phyloP scores from a whole-genome alignment of 2,888 invertebrate genomes.

The Charanyca ferruginea region DNA sequence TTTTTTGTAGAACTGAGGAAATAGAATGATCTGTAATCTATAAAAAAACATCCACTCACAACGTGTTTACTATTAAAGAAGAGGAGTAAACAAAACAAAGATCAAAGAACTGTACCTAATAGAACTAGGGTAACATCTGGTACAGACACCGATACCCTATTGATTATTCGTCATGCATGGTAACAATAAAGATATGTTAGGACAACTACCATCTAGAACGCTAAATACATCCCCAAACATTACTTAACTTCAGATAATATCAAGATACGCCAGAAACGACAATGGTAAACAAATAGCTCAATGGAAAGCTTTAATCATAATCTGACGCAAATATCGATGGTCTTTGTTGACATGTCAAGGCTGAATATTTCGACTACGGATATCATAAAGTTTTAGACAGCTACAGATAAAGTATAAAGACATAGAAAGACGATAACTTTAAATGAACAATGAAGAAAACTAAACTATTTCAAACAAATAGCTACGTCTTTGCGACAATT shows the following conservation, averaged over 20 bases:
- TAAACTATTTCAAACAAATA: background rate
- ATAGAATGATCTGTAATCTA: background rate
- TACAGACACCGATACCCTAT: constrained; percentile 4
- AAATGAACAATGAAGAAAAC: background rate
- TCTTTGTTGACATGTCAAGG: background rate
- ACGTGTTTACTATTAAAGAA: background rate
- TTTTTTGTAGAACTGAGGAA: constrained; percentile 6
- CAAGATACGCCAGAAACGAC: background rate
- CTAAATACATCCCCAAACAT: background rate
- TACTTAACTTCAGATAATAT: background rate
- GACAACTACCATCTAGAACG: background rate
- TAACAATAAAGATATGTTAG: background rate
- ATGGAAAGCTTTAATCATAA: constrained; percentile 1
- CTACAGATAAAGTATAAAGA: background rate
- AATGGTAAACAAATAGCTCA: background rate
- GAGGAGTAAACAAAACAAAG: constrained; percentile 27
- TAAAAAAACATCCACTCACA: background rate
- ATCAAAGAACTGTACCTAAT: constrained; percentile 27
- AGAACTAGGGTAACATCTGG: constrained; percentile 19
- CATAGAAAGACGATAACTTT: too few species aligned
- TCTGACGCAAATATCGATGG: background rate
- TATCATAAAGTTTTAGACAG: background rate
- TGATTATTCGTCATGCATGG: constrained; percentile 1
- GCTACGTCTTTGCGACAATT: background rate
- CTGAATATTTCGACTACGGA: too few species aligned